Evolutionary conservation across 2,113 vertebrate genomes (phyloP).

Genomic region (Melanerpes aurifrons): DNA sequence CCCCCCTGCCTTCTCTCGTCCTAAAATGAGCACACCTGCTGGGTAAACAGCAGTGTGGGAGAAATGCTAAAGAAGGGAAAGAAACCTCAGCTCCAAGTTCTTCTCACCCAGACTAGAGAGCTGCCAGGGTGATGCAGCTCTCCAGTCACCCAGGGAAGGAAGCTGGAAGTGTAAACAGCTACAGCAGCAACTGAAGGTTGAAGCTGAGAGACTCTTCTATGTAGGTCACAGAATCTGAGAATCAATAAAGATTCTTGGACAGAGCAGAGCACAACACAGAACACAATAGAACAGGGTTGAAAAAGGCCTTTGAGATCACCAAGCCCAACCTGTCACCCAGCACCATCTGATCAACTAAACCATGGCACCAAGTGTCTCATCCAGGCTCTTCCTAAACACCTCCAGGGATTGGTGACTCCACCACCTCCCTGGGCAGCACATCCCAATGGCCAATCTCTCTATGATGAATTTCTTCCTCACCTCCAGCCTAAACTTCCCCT

Average conservation of each 20-base stretch:
- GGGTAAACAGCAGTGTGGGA: not conserved
- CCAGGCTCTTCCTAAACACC: no score
- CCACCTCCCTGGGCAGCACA: no score
- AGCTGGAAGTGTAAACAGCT: not conserved
- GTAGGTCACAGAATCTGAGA: not conserved
- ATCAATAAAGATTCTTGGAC: not conserved
- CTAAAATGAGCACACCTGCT: constrained; percentile 1
- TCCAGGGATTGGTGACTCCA: no score
- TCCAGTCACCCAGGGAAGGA: not conserved
- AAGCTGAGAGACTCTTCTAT: not conserved
- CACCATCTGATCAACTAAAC: no score
- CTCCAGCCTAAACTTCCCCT: no score
- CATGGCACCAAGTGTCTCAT: no score
- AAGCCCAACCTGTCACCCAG: no score
- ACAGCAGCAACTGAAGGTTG: not conserved
- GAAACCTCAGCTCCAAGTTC: not conserved
- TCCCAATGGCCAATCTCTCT: no score
- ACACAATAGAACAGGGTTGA: no score
- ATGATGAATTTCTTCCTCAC: no score
- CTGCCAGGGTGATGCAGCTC: not conserved
- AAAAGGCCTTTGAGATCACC: no score
- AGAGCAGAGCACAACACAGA: no score
- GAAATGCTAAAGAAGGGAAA: not conserved
- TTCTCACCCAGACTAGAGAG: not conserved
- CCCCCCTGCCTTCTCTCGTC: not conserved